These are phyloP conservation scores for Pimpla rufipes DNA, from an alignment of 2,888 invertebrate species.

Conservation along the genomic window DNA sequence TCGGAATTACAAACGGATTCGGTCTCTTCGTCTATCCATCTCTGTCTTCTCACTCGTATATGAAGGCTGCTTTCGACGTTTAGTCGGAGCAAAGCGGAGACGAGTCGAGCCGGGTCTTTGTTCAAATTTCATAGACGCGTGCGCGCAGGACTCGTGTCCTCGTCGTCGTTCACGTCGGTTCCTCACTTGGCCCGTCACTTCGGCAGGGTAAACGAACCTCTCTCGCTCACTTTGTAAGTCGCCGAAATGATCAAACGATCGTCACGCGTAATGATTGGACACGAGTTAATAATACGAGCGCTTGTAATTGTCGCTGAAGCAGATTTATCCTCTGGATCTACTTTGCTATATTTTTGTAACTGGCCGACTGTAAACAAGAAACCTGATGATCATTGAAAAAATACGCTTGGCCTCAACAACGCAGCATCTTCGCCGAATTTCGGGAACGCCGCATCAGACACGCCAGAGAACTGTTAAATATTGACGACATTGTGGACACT, in stretches of 20 bases:
- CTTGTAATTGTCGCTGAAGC: slow-evolving; percentile 21
- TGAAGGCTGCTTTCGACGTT: slow-evolving; percentile 68
- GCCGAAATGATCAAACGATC: slow-evolving; percentile 52
- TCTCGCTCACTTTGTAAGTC: slow-evolving; percentile 20
- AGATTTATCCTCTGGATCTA: no score
- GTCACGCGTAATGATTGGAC: slow-evolving; percentile 17
- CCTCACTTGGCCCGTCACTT: slow-evolving; percentile 20
- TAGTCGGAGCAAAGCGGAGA: slow-evolving; percentile 63
- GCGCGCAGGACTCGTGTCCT: slow-evolving; percentile 56
- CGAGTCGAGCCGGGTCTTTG: slow-evolving; percentile 72
- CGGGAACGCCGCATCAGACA: neutral
- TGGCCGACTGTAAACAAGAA: no score
- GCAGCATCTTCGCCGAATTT: neutral
- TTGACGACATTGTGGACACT: neutral
- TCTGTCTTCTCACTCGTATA: slow-evolving; percentile 21
- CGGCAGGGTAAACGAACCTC: slow-evolving; percentile 30
- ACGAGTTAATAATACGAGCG: slow-evolving; percentile 19
- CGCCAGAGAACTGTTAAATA: neutral
- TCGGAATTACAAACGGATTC: slow-evolving; percentile 78
- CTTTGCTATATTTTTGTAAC: no score
- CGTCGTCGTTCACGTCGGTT: slow-evolving; percentile 54
- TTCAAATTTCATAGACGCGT: slow-evolving; percentile 73
- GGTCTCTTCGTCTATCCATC: slow-evolving; percentile 52
- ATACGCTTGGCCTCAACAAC: neutral
- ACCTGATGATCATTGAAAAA: neutral